Conservation (phyloP, 2,797 vertebrate species). For the Eulemur coronatus region DNA sequence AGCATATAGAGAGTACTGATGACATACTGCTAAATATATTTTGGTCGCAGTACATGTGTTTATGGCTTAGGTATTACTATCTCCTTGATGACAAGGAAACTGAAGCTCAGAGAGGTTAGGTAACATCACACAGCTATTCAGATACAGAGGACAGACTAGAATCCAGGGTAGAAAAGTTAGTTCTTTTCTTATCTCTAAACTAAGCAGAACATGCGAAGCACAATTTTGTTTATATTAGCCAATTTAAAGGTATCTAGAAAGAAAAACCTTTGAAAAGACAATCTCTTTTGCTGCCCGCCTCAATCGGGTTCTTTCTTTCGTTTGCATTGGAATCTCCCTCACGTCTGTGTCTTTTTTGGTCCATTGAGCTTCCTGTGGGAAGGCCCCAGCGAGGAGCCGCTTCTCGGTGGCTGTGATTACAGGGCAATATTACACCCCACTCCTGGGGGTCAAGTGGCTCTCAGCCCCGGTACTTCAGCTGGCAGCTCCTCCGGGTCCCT, state of each 20-base stretch:
- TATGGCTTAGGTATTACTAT: background rate
- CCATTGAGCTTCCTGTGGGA: background rate
- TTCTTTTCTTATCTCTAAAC: background rate
- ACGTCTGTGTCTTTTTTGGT: background rate
- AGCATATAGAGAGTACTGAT: background rate
- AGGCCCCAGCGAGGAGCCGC: background rate
- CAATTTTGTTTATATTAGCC: background rate
- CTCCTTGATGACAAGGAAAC: background rate
- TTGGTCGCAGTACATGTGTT: background rate
- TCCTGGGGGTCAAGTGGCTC: slow-evolving; percentile 57
- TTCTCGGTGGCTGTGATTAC: background rate
- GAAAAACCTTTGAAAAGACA: background rate
- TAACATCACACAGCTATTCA: background rate
- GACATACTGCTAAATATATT: background rate
- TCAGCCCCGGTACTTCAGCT: background rate
- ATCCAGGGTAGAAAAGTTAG: background rate
- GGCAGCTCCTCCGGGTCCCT: background rate
- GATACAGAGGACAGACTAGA: background rate
- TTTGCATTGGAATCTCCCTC: background rate
- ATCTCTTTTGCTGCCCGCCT: background rate
- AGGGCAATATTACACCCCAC: background rate
- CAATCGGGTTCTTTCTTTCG: background rate
- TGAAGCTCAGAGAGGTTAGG: background rate
- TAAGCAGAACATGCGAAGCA: background rate
- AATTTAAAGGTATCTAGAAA: background rate